Base-by-base conservation (phyloP, 2,797 vertebrate species). In the Rhinella marina region DNA sequence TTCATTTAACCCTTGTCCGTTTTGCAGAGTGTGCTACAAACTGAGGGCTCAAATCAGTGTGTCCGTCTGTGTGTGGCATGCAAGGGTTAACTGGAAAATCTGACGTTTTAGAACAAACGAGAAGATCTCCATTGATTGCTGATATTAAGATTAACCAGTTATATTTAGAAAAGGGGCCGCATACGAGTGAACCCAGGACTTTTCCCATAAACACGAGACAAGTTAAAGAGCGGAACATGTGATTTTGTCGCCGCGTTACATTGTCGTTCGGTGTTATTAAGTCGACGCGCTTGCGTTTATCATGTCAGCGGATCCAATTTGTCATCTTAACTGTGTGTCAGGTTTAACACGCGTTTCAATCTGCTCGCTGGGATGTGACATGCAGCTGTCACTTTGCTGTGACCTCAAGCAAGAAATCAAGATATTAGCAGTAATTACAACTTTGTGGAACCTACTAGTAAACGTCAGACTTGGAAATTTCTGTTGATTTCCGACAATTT, bases 1-100 rank as follows among this genome's bases (percentile, higher is more conserved):
- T 86, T 89, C 72, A 66, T 76, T 89, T 86, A 86, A 82, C 87
- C 87, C 83, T 21, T 73, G 70, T n/a, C 11, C 8, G n/a, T 23
- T 50, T 32, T 27, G 12, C 3, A 13, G 25, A 59, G 25, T 52
- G 14, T 61, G 7, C 16, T 25, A 7, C 8, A 7, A 59, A 41
- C 4, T 27, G 25, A 50, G 4, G 54, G 2, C 56, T 59, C 17
- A 1, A 12, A 23, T 21, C 14, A 7, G 19, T 3, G 7, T 29
- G 27, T 27, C n/a, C 3, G 14, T 17, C 62, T 21, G 29, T 8
- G 59, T 7, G 6, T 10, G 82, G 11, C 32, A 27, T 17, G 29
- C 7, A 29, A 73, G 66, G 54, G 85, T 86, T 86, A 86, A 86
- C 27, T 25, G 52, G 27, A 68, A 80, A 68, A 57, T 19, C 52